A percentile compares a stretch with the other conserved stretches of the same genome.
Conservation (phyloP, 2,888 invertebrate genomes). For the Oconnorella tubifera region DNA sequence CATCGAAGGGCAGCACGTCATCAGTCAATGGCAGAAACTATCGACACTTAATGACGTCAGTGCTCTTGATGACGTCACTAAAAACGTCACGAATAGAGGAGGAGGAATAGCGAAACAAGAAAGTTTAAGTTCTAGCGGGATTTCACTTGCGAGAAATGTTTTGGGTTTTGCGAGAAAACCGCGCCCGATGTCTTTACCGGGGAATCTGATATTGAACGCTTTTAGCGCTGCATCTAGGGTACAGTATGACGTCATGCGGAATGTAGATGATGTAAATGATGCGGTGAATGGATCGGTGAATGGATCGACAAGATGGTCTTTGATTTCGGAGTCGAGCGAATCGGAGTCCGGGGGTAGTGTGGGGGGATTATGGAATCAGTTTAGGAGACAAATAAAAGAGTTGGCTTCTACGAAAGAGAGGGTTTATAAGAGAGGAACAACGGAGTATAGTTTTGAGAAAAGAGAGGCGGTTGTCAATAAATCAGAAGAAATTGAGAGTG, state of each 20-base stretch:
- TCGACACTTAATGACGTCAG: not conserved
- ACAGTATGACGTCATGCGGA: not conserved
- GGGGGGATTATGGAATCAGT: not conserved
- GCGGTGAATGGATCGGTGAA: not conserved
- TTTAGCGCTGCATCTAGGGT: conserved; percentile 4
- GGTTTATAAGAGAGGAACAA: not conserved
- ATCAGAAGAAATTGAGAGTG: no score
- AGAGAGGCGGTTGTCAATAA: not conserved
- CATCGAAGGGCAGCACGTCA: conserved; percentile 16
- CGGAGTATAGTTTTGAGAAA: not conserved
- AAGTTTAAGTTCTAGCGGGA: not conserved
- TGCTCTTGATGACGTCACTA: not conserved
- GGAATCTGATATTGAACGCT: not conserved
- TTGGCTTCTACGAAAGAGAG: not conserved
- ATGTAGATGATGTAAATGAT: not conserved
- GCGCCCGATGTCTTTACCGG: conserved; percentile 5
- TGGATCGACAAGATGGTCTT: not conserved
- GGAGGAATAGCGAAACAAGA: not conserved
- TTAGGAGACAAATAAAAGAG: not conserved
- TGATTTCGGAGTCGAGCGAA: conserved; percentile 5
- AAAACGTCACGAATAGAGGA: not conserved
- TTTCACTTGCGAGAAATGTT: not conserved
- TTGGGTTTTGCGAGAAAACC: not conserved
- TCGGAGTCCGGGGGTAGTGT: not conserved
- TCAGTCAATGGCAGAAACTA: not conserved